These are phyloP conservation scores for Thalpophila matura DNA, from an alignment of 2,888 invertebrate genomes.

Conservation along the genomic window DNA sequence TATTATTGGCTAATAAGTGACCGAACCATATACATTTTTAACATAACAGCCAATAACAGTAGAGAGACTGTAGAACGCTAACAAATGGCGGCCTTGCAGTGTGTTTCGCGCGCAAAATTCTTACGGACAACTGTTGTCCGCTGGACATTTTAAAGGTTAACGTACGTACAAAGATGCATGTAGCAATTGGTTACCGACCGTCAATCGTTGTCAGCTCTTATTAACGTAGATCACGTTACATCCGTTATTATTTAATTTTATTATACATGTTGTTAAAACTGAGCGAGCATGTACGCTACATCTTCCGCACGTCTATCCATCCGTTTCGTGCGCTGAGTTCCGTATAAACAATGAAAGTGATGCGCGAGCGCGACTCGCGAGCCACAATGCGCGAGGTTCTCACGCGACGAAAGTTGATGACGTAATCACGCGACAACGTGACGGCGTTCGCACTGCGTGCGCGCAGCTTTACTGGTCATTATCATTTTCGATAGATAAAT, in stretches of 20 bases:
- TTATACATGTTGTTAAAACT: constrained; percentile 46
- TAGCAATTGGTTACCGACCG: neutral
- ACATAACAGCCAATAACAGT: too few relatives aligned
- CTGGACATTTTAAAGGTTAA: too few relatives aligned
- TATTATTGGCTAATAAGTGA: too few relatives aligned
- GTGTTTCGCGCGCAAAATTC: too few relatives aligned
- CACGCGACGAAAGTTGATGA: constrained; percentile 86
- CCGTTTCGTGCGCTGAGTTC: constrained; percentile 66
- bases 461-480: constrained; percentile 38
- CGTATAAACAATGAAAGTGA: constrained; percentile 85
- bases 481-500: constrained; percentile 54
- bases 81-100: too few relatives aligned
- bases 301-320: constrained; percentile 59
- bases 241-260: too few relatives aligned
- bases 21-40: too few relatives aligned
- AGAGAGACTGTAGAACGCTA: too few relatives aligned
- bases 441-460: constrained; percentile 18
- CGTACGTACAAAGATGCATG: too few relatives aligned
- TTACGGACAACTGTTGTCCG: too few relatives aligned
- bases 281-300: constrained; percentile 36
- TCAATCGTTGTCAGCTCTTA: constrained; percentile 13
- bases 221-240: constrained; percentile 35
- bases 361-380: constrained; percentile 70
- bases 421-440: constrained; percentile 74
- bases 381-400: constrained; percentile 79